Percentiles rank a stretch among this genome's conserved stretches.
Conservation (phyloP, 2,113 vertebrate species). For the Rhineura floridana region DNA sequence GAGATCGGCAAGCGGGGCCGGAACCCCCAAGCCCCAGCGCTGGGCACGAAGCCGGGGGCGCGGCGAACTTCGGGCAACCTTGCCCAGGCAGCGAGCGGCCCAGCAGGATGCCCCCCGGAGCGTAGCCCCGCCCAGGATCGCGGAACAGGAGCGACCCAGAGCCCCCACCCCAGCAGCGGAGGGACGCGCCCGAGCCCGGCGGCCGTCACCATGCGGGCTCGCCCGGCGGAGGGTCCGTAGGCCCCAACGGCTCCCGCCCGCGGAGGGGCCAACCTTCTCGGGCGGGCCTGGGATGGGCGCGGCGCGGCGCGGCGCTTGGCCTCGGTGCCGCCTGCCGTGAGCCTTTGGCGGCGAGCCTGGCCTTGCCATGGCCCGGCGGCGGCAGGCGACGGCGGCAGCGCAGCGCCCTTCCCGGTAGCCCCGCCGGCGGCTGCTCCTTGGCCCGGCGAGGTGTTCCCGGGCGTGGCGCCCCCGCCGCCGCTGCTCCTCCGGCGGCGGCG, state of each 20-base stretch:
- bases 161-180: neutral
- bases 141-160: too few relatives aligned
- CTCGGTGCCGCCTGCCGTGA: constrained; percentile 53
- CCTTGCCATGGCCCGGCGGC: neutral
- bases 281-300: constrained; percentile 38
- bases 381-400: too few relatives aligned
- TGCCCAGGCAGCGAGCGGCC: neutral
- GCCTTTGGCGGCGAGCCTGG: neutral
- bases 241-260: neutral
- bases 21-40: neutral
- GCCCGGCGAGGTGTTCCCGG: constrained; percentile 35
- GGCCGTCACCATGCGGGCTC: too few relatives aligned
- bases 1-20: neutral
- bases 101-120: neutral
- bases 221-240: neutral
- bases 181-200: neutral
- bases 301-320: constrained; percentile 12
- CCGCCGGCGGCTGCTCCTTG: neutral
- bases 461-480: neutral
- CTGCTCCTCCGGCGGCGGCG: constrained; percentile 19
- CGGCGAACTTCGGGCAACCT: neutral
- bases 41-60: neutral
- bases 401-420: constrained; percentile 40
- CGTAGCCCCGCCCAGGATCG: neutral
- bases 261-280: too few relatives aligned